Evolutionary conservation across 2,888 invertebrate species (phyloP).

Genomic region (Sturmia bella): DNA sequence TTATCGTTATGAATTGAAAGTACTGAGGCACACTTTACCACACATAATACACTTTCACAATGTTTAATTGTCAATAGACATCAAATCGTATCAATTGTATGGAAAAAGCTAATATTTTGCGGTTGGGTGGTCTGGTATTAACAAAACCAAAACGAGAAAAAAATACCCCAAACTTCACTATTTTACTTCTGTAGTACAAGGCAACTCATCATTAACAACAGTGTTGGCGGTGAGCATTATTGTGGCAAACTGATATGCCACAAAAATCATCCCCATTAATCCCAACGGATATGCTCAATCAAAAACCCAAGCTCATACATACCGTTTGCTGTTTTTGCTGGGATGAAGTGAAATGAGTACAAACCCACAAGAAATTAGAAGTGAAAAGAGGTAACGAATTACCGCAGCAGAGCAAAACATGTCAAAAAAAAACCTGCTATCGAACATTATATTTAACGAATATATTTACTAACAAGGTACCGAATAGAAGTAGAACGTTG

Average conservation of each 20-base stretch:
- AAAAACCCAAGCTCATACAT: conserved; percentile 73
- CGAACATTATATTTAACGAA: conserved; percentile 2
- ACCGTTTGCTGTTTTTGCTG: conserved; percentile 8
- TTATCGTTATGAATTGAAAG: conserved; percentile 65
- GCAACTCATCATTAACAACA: conserved; percentile 54
- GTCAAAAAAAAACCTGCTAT: conserved; percentile 63
- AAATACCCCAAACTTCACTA: conserved; percentile 12
- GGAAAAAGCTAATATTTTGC: conserved; percentile 79
- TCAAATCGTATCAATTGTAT: conserved; percentile 78
- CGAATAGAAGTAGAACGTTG: background rate
- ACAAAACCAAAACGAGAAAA: too few relatives aligned
- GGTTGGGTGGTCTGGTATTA: conserved; percentile 75
- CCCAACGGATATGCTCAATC: conserved; percentile 81
- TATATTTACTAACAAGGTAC: conserved; percentile 1
- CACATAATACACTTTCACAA: conserved; percentile 68
- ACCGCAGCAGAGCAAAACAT: conserved; percentile 44
- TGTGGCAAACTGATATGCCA: conserved; percentile 61
- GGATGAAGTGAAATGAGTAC: conserved; percentile 29
- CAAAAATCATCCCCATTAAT: conserved; percentile 76
- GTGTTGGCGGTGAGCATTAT: conserved; percentile 3
- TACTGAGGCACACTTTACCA: conserved; percentile 22
- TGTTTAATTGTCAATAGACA: conserved; percentile 81
- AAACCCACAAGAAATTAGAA: conserved; percentile 73
- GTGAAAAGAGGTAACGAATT: conserved; percentile 62
- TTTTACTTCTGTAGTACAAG: conserved; percentile 21